Evolutionary conservation across 2,113 vertebrate species (phyloP), one percentile per base, ranked within the genome.

Genomic region (Myiopsitta monachus): DNA sequence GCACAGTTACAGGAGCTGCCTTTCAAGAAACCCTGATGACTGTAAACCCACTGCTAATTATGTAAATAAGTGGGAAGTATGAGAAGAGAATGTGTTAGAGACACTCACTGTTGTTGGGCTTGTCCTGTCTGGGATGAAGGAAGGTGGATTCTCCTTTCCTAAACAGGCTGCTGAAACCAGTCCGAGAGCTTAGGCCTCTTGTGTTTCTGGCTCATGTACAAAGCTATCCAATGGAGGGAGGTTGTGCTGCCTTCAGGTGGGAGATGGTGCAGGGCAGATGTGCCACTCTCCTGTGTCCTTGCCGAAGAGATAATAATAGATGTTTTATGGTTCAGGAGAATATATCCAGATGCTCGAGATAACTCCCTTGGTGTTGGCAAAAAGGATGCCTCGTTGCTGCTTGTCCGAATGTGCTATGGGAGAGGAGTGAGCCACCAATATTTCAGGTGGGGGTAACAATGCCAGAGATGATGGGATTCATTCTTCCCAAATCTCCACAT

Each of bases 111-210:
- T 77, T 89, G 62, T 85, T 97, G 92, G 95, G 62, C 66, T 93
- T 3, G 2, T 95, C 79, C 78, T 87, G 83, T 49, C 84, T 55
- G 18, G 49, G 63, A 27, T 83, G 81, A 90, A 94, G 68, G 88
- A 96, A 83, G 5, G 11, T 96, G 80, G 44, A 55, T 91, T 94
- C 63, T 88, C 24, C 70, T 94, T 94, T 95, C 72, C 82, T 96
- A 92, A 97, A 96, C 33, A 36, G 16, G 3, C 47, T 94, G 77
- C 83, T 94, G 83, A 97, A 97, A 95, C 33, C 76, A 83, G 68
- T 82, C 75, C 26, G 12, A 90, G 94, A 75, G 63, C 88, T 97
- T 87, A 87, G 96, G 55, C 59, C 70, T 88, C 92, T 96, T 90
- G 88, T 41, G 46, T 78, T 86, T 79, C 85, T 54, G 59, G 66